phyloP scores from a whole-genome alignment of 2,888 invertebrate genomes.

The Plemyria rubiginata region DNA sequence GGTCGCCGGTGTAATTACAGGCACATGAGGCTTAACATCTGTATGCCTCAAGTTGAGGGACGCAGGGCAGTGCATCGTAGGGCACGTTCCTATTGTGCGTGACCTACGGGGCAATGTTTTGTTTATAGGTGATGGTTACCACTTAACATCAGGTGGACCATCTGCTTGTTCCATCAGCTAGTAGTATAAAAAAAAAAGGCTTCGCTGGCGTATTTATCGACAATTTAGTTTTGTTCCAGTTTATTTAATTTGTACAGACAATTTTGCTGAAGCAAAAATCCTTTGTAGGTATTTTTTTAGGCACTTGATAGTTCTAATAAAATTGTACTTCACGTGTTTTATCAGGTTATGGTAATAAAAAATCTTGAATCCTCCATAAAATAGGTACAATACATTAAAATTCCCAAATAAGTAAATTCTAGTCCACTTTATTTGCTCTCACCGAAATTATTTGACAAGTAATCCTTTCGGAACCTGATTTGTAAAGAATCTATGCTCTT shows the following conservation, averaged over 20 bases:
- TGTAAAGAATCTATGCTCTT: slow-evolving; percentile 41
- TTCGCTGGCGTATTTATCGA: slow-evolving; percentile 4
- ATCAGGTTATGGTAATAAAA: not conserved
- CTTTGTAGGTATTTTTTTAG: not conserved
- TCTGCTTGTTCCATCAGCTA: too few relatives aligned
- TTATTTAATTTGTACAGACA: not conserved
- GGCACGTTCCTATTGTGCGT: too few relatives aligned
- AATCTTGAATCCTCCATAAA: not conserved
- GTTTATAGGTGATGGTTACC: too few relatives aligned
- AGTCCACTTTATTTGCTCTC: slow-evolving; percentile 21
- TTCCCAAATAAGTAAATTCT: slow-evolving; percentile 8
- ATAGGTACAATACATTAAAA: not conserved
- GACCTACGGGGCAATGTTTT: too few relatives aligned
- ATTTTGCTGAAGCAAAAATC: not conserved
- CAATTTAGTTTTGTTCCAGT: not conserved
- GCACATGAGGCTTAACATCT: too few relatives aligned
- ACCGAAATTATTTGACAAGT: slow-evolving; percentile 28
- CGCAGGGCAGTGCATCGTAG: too few relatives aligned
- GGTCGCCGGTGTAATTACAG: too few relatives aligned
- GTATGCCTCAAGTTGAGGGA: too few relatives aligned
- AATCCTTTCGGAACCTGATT: slow-evolving; percentile 35
- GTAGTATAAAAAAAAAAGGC: too few relatives aligned
- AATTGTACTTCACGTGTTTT: not conserved
- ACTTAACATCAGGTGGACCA: too few relatives aligned
- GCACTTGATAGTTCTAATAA: not conserved